Base-by-base conservation (phyloP, 2,113 vertebrate genomes). In the Varanus salvator region DNA sequence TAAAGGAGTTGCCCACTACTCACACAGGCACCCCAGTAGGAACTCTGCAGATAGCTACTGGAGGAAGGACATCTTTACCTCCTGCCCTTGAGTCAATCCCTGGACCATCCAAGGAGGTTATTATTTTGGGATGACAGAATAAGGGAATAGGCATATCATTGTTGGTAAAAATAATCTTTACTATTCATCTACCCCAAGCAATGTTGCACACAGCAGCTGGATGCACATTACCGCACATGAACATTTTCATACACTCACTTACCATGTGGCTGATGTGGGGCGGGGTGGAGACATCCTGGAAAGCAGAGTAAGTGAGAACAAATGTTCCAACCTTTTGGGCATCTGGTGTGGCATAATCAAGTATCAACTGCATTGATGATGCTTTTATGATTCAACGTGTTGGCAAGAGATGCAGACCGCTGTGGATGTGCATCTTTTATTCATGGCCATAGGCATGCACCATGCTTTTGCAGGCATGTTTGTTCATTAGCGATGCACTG, bases 311-410 rank as follows among this genome's bases (percentile, higher is more conserved):
- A 80, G 29, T n/a, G 31, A 80, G 76, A 54, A 60, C 57, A 0
- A 31, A 27, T 75, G 91, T 93, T 91, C 69, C 71, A 90, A 48
- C 64, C 90, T 93, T 92, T 89, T 66, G 57, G 84, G 87, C 78
- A 75, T 87, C 81, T 88, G 84, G 78, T 78, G 84, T 94, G 87
- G 78, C 86, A 93, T 14, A 88, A 69, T 85, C 86, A 69, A 89
- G 74, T 92, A 93, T 74, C 52, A 93, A 93, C 75, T 93, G 34
- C 68, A 84, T 64, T 81, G 74, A 69, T 85, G 4, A 89, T 89
- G 88, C 66, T 85, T 82, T 50, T 88, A 48, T 87, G 84, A 91
- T 86, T 94, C 87, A 91, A 90, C n/a, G 81, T 84, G 74, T 52
- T 94, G 87, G 21, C 27, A 92, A 85, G 75, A 86, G 38, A 38